A percentile compares a stretch with the other conserved stretches of the same genome.
Conservation (phyloP, 2,888 invertebrate species). For the Eristalis intricaria region DNA sequence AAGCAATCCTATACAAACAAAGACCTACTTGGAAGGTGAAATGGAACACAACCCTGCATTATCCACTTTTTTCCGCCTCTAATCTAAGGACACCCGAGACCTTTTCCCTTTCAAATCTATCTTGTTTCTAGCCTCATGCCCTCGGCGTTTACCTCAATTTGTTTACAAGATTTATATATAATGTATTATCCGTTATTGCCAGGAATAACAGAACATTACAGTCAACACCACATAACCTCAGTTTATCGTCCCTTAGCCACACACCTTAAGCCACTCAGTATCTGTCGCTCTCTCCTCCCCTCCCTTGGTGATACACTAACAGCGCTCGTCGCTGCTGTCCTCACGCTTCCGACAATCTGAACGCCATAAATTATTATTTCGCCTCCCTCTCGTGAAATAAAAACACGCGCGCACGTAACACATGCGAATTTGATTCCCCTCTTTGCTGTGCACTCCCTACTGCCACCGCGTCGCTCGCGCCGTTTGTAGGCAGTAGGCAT, state of each 20-base stretch:
- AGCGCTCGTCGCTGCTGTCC: not conserved
- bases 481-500: conserved; percentile 15
- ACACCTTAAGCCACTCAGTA: not conserved
- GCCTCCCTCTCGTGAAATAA: conserved; percentile 32
- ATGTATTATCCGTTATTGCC: not conserved
- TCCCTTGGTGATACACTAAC: too few species aligned
- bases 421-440: conserved; percentile 22
- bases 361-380: conserved; percentile 55
- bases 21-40: not conserved
- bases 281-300: too few species aligned
- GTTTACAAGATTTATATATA: not conserved
- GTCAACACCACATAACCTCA: not conserved
- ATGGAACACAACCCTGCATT: too few species aligned
- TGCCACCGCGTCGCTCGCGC: too few species aligned
- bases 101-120: not conserved
- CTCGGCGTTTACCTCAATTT: not conserved
- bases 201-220: conserved; percentile 9
- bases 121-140: not conserved
- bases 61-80: not conserved
- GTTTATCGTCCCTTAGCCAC: not conserved
- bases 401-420: conserved; percentile 29
- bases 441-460: not conserved
- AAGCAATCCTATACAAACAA: not conserved
- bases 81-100: not conserved
- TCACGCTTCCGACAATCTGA: conserved; percentile 22